Evolutionary conservation across 2,797 vertebrate genomes (phyloP).

Genomic region (Ceryle rudis): DNA sequence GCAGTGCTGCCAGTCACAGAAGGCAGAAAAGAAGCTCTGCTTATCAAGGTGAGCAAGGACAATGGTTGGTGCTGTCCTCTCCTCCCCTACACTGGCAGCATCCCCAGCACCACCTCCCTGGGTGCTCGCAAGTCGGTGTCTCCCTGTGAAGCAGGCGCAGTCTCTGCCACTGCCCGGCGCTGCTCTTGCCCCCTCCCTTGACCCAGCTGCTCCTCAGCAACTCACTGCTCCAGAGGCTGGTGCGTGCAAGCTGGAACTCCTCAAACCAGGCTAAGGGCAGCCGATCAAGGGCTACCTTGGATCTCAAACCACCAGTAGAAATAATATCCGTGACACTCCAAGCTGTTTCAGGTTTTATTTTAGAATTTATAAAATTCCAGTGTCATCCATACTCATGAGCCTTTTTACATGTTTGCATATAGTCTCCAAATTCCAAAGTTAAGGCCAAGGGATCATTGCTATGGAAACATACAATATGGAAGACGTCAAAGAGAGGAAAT

Average conservation of each 20-base stretch:
- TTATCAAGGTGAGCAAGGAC: rapidly evolving
- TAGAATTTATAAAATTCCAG: slow-evolving; percentile 92
- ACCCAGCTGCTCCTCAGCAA: rapidly evolving
- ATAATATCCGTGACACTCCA: slow-evolving; percentile 23
- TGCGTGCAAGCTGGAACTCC: rapidly evolving
- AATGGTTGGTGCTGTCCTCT: rapidly evolving
- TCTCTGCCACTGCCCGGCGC: rapidly evolving
- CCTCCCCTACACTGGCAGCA: rapidly evolving
- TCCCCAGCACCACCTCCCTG: background rate
- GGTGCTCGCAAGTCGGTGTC: background rate
- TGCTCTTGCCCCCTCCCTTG: rapidly evolving
- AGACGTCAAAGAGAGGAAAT: slow-evolving; percentile 82
- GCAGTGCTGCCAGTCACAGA: rapidly evolving
- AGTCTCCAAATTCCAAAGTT: slow-evolving; percentile 91
- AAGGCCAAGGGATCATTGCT: slow-evolving; percentile 95
- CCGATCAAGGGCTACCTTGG: background rate
- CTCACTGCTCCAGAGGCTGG: rapidly evolving
- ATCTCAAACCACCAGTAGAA: background rate
- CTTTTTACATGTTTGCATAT: slow-evolving; percentile 88
- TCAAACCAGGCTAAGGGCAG: background rate
- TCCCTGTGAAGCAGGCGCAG: rapidly evolving
- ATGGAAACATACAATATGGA: slow-evolving; percentile 88
- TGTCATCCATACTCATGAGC: slow-evolving; percentile 89
- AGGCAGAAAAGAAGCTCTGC: background rate
- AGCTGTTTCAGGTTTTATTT: slow-evolving; percentile 81